Evolutionary conservation across 2,888 invertebrate species (phyloP).

Genomic region (Pheosia tremula): DNA sequence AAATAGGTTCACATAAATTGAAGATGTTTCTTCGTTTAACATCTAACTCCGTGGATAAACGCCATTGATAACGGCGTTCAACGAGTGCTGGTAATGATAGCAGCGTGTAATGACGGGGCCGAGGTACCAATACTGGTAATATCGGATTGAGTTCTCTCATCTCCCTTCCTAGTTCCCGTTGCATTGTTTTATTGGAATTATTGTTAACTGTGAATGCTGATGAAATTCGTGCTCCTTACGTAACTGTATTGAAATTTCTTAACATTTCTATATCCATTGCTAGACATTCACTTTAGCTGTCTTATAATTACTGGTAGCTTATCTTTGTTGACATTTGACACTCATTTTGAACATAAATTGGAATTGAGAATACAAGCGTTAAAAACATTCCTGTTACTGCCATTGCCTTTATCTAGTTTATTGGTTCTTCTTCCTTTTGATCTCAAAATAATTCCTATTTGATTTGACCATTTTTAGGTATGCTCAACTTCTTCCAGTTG

Average conservation of each 20-base stretch:
- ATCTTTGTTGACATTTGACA: too few relatives aligned
- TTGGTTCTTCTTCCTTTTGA: too few relatives aligned
- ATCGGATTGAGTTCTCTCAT: conserved; percentile 42
- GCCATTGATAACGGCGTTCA: conserved; percentile 59
- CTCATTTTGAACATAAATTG: too few relatives aligned
- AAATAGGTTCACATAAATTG: neutral
- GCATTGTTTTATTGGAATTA: conserved; percentile 23
- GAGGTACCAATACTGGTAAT: conserved; percentile 41
- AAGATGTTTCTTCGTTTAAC: conserved; percentile 29
- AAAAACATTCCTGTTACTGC: too few relatives aligned
- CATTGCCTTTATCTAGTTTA: too few relatives aligned
- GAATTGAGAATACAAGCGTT: too few relatives aligned
- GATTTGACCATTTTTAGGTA: too few relatives aligned
- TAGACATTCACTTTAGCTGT: too few relatives aligned
- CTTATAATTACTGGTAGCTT: too few relatives aligned
- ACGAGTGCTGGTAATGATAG: conserved; percentile 66
- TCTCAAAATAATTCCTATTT: too few relatives aligned
- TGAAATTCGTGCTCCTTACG: conserved; percentile 22
- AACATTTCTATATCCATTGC: neutral
- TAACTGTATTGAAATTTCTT: conserved; percentile 13
- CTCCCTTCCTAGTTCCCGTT: conserved; percentile 24
- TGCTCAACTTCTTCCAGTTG: neutral
- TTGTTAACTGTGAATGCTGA: conserved; percentile 5
- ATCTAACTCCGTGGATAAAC: conserved; percentile 32
- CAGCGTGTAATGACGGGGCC: conserved; percentile 59